Evolutionary conservation across 1,140 invertebrate species (phyloP).

Genomic region (Drosophila pectinifera): DNA sequence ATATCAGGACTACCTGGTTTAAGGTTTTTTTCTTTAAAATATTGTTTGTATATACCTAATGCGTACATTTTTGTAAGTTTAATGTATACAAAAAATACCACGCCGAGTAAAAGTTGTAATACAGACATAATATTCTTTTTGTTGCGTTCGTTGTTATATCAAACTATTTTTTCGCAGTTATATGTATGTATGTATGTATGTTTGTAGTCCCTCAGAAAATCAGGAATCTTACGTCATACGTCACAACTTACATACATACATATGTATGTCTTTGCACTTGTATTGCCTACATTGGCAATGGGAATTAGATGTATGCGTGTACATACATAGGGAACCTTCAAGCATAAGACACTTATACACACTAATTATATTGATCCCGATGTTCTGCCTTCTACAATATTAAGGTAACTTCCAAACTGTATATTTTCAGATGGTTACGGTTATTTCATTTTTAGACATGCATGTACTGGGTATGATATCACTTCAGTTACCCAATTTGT

Average conservation of each 20-base stretch:
- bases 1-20: background rate
- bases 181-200: background rate
- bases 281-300: constrained; percentile 27
- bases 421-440: background rate
- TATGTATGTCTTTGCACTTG: constrained; percentile 6
- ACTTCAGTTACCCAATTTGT: constrained; percentile 2
- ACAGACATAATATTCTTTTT: no score
- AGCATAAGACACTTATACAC: constrained; percentile 15
- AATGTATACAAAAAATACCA: background rate
- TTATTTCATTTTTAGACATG: background rate
- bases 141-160: no score
- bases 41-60: background rate
- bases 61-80: background rate
- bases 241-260: constrained; percentile 13
- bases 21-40: background rate
- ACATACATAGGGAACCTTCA: constrained; percentile 10
- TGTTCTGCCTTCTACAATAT: background rate
- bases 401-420: background rate
- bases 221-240: constrained; percentile 40
- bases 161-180: background rate
- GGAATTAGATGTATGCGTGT: constrained; percentile 8
- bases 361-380: constrained; percentile 26
- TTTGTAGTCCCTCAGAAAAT: background rate
- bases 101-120: background rate
- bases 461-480: background rate